Percentiles rank a stretch among this genome's conserved stretches.
Conservation (phyloP, 2,797 vertebrate species). For the Erpetoichthys calabaricus region DNA sequence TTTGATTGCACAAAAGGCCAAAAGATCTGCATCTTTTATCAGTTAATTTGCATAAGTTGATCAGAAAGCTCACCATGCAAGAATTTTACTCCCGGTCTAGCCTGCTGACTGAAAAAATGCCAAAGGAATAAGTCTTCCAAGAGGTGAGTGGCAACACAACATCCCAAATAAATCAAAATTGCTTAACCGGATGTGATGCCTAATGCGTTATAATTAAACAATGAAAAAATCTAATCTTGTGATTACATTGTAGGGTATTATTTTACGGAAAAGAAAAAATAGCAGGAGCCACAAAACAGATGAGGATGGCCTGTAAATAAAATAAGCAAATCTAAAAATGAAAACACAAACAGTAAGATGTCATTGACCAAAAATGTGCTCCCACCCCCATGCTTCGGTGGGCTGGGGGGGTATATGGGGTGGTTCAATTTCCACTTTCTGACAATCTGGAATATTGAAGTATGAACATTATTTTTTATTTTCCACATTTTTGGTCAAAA, state of each 20-base stretch:
- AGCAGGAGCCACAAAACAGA: no score
- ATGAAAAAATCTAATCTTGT: no score
- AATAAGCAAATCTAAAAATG: no score
- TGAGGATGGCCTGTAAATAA: no score
- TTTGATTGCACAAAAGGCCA: conserved; percentile 44
- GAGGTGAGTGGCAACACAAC: no score
- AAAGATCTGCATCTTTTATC: conserved; percentile 45
- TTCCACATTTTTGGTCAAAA: conserved; percentile 72
- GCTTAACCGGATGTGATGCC: no score
- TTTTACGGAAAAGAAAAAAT: no score
- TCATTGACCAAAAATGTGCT: conserved; percentile 1
- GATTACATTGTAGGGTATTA: no score
- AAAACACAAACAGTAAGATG: conserved; percentile 3
- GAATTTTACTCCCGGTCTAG: conserved; percentile 46
- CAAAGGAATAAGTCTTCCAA: conserved; percentile 24
- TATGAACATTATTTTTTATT: conserved; percentile 77
- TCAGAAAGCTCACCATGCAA: conserved; percentile 46
- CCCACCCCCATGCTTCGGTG: no score
- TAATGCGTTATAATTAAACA: no score
- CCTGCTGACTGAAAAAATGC: conserved; percentile 42
- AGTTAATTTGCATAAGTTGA: conserved; percentile 59
- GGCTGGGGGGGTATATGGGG: background rate
- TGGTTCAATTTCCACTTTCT: conserved; percentile 39
- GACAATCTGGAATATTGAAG: conserved; percentile 70
- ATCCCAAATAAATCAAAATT: conserved; percentile 45